Conservation (phyloP, 2,888 invertebrate species). For the Ditylenchus weischeri region DNA sequence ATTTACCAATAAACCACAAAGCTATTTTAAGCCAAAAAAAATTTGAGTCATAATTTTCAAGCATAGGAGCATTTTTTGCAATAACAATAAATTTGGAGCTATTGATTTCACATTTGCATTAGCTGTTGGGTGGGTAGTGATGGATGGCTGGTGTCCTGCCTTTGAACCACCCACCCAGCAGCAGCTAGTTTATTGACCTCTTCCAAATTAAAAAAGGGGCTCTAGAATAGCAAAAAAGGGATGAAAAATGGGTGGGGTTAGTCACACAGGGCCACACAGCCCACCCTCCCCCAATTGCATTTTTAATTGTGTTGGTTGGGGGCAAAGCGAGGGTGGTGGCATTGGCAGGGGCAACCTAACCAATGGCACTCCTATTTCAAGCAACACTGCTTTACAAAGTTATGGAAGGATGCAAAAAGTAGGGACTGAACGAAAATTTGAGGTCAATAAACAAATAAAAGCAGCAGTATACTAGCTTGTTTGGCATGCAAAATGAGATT, state of each 20-base stretch:
- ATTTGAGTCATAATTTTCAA: no score
- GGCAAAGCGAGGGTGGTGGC: constrained; percentile 7
- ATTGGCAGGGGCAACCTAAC: no score
- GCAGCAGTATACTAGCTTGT: no score
- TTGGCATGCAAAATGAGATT: no score
- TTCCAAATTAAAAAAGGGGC: constrained; percentile 7
- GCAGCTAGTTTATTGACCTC: constrained; percentile 3
- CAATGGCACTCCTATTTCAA: no score
- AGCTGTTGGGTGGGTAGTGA: background rate
- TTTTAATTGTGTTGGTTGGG: background rate
- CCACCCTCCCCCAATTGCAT: background rate
- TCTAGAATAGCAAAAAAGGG: constrained; percentile 2
- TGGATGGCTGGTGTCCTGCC: background rate
- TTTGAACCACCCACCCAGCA: background rate
- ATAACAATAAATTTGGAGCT: background rate
- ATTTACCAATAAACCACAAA: no score
- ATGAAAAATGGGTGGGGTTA: constrained; percentile 1
- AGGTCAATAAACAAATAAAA: no score
- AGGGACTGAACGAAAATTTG: no score
- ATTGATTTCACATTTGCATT: constrained; percentile 13
- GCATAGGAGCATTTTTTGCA: no score
- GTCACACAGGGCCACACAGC: background rate
- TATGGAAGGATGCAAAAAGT: no score
- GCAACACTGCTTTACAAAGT: no score
- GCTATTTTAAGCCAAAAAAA: no score